These are phyloP conservation scores for Aurelia sp. DNA, from an alignment of 30 jellyfish, hydroid and myxozoan genomes.

Conservation along the genomic window DNA sequence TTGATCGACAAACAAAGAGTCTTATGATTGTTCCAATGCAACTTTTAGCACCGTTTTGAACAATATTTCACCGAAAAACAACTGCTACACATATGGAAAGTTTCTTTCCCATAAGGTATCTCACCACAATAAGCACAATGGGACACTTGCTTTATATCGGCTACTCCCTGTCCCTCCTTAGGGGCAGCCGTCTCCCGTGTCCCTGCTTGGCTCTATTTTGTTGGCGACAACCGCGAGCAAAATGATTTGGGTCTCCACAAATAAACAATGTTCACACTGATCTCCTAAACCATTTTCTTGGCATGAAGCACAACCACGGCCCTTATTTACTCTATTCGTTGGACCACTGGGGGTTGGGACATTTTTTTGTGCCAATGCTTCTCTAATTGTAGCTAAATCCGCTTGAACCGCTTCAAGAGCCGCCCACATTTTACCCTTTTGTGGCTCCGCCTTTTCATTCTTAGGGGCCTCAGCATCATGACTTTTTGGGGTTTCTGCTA, in stretches of 20 bases:
- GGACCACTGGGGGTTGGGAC: background rate
- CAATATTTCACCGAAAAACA: too few relatives aligned
- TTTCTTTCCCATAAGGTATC: too few relatives aligned
- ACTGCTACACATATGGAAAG: too few relatives aligned
- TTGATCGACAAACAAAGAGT: constrained; percentile 7
- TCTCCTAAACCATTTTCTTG: constrained; percentile 14
- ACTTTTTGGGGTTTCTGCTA: constrained; percentile 7
- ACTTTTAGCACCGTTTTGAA: too few relatives aligned
- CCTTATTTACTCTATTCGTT: background rate
- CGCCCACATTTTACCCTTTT: constrained; percentile 20
- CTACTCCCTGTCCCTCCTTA: too few relatives aligned
- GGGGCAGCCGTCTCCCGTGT: too few relatives aligned
- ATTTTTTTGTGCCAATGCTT: background rate
- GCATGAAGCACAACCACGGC: constrained; percentile 17
- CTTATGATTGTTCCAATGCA: constrained; percentile 25
- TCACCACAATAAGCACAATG: too few relatives aligned
- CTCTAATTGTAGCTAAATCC: background rate
- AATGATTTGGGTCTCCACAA: constrained; percentile 20
- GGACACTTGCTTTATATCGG: too few relatives aligned
- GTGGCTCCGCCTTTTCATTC: constrained; percentile 13
- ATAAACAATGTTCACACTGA: constrained; percentile 30
- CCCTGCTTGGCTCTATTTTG: background rate
- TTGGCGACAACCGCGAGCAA: constrained; percentile 4
- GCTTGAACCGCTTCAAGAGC: constrained; percentile 30
- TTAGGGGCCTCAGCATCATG: constrained; percentile 11